Conservation (phyloP, 2,888 invertebrate species). For the Pterobdella sp. region DNA sequence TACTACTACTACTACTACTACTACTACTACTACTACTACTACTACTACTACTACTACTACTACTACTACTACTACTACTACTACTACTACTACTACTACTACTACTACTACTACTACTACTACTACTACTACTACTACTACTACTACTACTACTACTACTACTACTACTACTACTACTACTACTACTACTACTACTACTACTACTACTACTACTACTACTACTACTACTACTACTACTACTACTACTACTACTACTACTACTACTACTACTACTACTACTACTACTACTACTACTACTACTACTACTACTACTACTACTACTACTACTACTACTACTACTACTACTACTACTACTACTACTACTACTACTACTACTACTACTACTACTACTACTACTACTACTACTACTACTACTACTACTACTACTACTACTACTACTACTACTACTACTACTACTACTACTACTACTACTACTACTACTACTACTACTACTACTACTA, state of each 20-base stretch:
- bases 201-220: conserved; percentile 1
- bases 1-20: conserved; percentile 1
- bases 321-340: conserved; percentile 1
- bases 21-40: conserved; percentile 1
- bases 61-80: background rate
- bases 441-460: conserved; percentile 1
- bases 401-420: conserved; percentile 1
- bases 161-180: conserved; percentile 1
- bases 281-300: conserved; percentile 1
- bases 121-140: conserved; percentile 1
- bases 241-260: conserved; percentile 1
- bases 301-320: conserved; percentile 1
- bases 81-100: conserved; percentile 1
- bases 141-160: conserved; percentile 1
- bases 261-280: conserved; percentile 1
- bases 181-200: conserved; percentile 1
- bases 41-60: conserved; percentile 1
- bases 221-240: conserved; percentile 1
- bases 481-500: conserved; percentile 1
- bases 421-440: conserved; percentile 1
- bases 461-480: conserved; percentile 1
- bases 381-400: conserved; percentile 1
- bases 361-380: conserved; percentile 1
- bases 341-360: conserved; percentile 1
- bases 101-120: conserved; percentile 1